Evolutionary conservation across 2,888 invertebrate species (phyloP).

Genomic region (Acanthosoma haemorrhoidale): DNA sequence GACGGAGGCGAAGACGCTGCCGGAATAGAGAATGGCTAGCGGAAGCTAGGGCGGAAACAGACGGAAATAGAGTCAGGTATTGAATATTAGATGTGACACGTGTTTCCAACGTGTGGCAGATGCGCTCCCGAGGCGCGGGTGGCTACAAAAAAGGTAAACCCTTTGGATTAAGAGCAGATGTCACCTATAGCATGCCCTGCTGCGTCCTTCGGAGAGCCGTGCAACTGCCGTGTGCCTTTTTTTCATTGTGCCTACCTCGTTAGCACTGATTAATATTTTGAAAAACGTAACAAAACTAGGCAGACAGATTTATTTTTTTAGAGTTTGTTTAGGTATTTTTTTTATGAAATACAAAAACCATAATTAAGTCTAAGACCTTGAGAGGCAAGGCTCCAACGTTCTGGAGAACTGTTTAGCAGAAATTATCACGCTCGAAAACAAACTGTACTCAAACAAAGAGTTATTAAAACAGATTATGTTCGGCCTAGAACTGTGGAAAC

Average conservation of each 20-base stretch:
- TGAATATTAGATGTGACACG: slow-evolving; percentile 21
- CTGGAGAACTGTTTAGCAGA: too few relatives aligned
- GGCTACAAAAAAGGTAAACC: background rate
- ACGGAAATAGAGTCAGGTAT: slow-evolving; percentile 22
- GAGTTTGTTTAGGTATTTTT: too few relatives aligned
- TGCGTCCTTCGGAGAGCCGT: background rate
- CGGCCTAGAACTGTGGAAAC: too few relatives aligned
- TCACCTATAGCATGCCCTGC: background rate
- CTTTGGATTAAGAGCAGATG: background rate
- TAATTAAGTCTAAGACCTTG: too few relatives aligned
- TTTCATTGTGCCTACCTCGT: background rate
- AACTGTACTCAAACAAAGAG: too few relatives aligned
- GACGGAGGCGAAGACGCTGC: background rate
- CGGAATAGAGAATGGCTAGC: slow-evolving; percentile 2
- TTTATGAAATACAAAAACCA: too few relatives aligned
- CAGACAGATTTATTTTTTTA: too few relatives aligned
- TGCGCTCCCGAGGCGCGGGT: background rate
- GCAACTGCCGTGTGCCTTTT: background rate
- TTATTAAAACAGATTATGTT: too few relatives aligned
- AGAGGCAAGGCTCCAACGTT: too few relatives aligned
- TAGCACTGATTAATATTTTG: too few relatives aligned
- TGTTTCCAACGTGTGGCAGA: background rate
- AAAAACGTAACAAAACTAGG: too few relatives aligned
- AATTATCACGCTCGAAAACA: too few relatives aligned
- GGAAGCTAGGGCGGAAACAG: slow-evolving; percentile 9